A percentile compares a stretch with the other conserved stretches of the same genome.
Evolutionary conservation across 2,113 vertebrate species (phyloP).

Genomic region (Galeopterus variegatus): DNA sequence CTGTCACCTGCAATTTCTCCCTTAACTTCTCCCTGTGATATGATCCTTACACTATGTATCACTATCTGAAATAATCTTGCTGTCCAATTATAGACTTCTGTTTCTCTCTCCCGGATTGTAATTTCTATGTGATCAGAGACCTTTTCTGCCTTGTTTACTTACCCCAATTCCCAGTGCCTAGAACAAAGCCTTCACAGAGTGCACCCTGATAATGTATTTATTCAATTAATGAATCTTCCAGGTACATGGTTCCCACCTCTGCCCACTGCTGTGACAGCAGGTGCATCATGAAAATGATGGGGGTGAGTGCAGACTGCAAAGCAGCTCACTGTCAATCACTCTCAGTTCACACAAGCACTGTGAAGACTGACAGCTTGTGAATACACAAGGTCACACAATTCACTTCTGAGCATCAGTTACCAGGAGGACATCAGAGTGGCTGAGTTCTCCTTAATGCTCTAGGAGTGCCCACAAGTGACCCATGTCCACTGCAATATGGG

Average conservation of each 20-base stretch:
- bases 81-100: not conserved
- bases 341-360: not conserved
- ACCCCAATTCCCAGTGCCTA: not conserved
- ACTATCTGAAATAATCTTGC: conserved; percentile 5
- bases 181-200: not conserved
- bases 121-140: not conserved
- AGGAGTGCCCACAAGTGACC: not conserved
- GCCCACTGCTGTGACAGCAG: not conserved
- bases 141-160: not conserved
- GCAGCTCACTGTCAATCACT: not conserved
- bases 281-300: not conserved
- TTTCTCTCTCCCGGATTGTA: not conserved
- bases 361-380: not conserved
- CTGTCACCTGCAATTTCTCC: not conserved
- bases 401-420: not conserved
- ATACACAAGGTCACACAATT: not conserved
- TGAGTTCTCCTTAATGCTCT: not conserved
- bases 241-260: not conserved
- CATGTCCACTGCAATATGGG: not conserved
- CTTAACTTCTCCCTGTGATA: not conserved
- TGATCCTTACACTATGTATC: not conserved
- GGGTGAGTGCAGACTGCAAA: not conserved
- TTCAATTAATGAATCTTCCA: not conserved
- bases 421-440: not conserved
- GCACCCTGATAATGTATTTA: not conserved